phyloP scores from a whole-genome alignment of 2,888 invertebrate species.

The Shargacucullia verbasci region DNA sequence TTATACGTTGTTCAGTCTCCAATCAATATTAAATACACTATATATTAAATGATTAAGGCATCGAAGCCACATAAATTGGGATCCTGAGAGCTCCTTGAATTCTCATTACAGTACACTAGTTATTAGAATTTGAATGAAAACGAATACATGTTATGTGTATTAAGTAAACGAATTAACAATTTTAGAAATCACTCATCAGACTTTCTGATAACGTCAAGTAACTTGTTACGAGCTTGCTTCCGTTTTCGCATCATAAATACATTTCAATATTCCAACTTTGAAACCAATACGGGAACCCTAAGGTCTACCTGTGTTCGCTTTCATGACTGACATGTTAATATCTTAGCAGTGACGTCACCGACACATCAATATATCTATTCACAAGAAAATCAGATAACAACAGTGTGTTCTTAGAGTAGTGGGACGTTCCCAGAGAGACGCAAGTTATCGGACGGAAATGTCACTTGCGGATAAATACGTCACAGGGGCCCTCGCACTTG shows the following conservation, averaged over 20 bases:
- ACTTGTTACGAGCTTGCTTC: too few species aligned
- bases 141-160: too few species aligned
- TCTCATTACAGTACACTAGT: constrained; percentile 6
- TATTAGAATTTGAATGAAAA: constrained; percentile 11
- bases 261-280: neutral
- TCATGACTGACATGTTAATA: neutral
- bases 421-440: constrained; percentile 33
- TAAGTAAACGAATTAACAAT: too few species aligned
- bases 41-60: too few species aligned
- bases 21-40: too few species aligned
- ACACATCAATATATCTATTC: neutral
- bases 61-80: too few species aligned
- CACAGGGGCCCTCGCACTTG: constrained; percentile 69
- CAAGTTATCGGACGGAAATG: constrained; percentile 81
- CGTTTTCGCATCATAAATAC: too few species aligned
- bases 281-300: neutral
- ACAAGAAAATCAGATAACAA: constrained; percentile 17
- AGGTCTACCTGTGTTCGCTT: constrained; percentile 1
- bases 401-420: constrained; percentile 17
- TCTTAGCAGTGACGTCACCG: too few species aligned
- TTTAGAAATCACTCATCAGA: too few species aligned
- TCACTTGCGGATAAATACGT: constrained; percentile 77
- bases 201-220: too few species aligned
- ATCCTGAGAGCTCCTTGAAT: constrained; percentile 10
- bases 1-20: too few species aligned